Percentiles rank a stretch among this genome's conserved stretches.
Evolutionary conservation across 2,888 invertebrate genomes (phyloP).

Genomic region (Apocheima hispidaria): DNA sequence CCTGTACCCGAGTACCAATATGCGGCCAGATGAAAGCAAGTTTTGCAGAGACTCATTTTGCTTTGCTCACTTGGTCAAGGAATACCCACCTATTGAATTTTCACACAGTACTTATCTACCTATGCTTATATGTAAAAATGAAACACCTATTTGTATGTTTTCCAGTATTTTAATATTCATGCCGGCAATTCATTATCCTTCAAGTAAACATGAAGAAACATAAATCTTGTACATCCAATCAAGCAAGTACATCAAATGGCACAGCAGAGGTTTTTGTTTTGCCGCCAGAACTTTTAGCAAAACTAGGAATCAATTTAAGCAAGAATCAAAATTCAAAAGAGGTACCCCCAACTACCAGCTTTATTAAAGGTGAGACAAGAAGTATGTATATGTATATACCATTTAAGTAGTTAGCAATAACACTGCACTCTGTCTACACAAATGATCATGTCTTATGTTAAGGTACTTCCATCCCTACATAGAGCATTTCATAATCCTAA

Average conservation of each 20-base stretch:
- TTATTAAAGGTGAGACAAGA: slow-evolving; percentile 19
- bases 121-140: neutral
- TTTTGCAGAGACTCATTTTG: too few species aligned
- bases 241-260: slow-evolving; percentile 44
- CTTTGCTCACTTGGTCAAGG: too few species aligned
- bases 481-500: slow-evolving; percentile 35
- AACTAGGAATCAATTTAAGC: slow-evolving; percentile 74
- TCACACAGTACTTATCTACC: neutral
- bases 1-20: too few species aligned
- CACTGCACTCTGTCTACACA: neutral
- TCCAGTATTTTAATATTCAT: slow-evolving; percentile 6
- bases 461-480: neutral
- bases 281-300: slow-evolving; percentile 75
- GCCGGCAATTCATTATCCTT: neutral
- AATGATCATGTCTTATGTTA: neutral
- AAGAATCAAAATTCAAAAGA: slow-evolving; percentile 46
- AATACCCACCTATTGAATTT: too few species aligned
- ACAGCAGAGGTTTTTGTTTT: slow-evolving; percentile 72
- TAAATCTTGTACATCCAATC: slow-evolving; percentile 44
- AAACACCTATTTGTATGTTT: neutral
- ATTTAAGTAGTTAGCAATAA: neutral
- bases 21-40: too few species aligned
- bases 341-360: slow-evolving; percentile 24
- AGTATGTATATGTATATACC: neutral
- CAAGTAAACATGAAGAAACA: slow-evolving; percentile 45